Evolutionary conservation across 2,113 vertebrate genomes (phyloP).

Genomic region (Hystrix cristata): DNA sequence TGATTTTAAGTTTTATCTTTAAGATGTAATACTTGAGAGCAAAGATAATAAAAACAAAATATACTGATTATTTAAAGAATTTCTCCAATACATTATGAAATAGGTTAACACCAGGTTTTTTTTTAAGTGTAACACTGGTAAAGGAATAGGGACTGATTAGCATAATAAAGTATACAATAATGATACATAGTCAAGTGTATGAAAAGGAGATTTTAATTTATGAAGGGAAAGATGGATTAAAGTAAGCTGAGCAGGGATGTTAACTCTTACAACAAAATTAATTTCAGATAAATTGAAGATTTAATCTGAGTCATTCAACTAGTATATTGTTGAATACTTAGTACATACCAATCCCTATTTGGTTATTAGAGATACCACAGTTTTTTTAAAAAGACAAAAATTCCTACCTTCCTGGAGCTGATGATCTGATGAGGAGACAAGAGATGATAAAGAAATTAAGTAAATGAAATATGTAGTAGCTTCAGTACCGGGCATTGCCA

Average conservation of each 20-base stretch:
- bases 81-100: neutral
- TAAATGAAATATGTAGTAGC: neutral
- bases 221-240: neutral
- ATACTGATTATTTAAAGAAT: conserved; percentile 1
- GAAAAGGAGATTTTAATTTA: neutral
- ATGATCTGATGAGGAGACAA: neutral
- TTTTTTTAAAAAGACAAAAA: neutral
- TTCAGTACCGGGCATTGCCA: neutral
- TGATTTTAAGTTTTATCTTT: conserved; percentile 38
- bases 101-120: neutral
- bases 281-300: neutral
- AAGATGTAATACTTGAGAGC: conserved; percentile 21
- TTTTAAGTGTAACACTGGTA: neutral
- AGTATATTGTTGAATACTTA: neutral
- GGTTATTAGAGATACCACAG: neutral
- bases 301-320: neutral
- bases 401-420: neutral
- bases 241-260: neutral
- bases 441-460: neutral
- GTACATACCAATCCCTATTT: neutral
- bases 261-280: neutral
- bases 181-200: neutral
- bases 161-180: neutral
- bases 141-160: neutral
- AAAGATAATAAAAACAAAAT: conserved; percentile 11